These are phyloP conservation scores for Myotis findleyi DNA, from an alignment of 2,797 vertebrate species.

Conservation along the genomic window DNA sequence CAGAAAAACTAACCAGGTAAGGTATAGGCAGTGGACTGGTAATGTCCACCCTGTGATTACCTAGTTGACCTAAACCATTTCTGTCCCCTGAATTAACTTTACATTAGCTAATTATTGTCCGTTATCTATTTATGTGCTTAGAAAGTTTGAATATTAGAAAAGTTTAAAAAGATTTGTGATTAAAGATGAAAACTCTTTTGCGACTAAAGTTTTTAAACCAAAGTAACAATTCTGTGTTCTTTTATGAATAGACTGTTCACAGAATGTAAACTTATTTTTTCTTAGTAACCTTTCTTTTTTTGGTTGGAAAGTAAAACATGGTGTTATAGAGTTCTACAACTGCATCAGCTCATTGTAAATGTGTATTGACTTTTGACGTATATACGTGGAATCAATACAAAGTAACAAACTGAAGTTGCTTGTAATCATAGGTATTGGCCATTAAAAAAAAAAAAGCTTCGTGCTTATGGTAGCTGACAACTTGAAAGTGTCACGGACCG, in stretches of 20 bases:
- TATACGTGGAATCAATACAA: constrained; percentile 74
- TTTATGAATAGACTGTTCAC: constrained; percentile 54
- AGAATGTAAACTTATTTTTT: constrained; percentile 59
- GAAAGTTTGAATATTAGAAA: constrained; percentile 49
- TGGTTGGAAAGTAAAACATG: constrained; percentile 66
- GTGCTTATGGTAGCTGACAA: constrained; percentile 45
- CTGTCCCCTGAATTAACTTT: not conserved
- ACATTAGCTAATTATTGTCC: not conserved
- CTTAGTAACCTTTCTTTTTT: constrained; percentile 15
- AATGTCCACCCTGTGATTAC: not conserved
- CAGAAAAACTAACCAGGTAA: not conserved
- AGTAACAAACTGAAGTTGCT: constrained; percentile 76
- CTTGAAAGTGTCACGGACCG: constrained; percentile 64
- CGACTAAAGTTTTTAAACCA: constrained; percentile 65
- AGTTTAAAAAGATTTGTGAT: constrained; percentile 23
- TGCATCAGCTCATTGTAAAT: constrained; percentile 45
- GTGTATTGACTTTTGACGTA: constrained; percentile 67
- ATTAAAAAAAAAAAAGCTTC: constrained; percentile 44
- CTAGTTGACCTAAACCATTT: not conserved
- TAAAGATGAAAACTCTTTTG: constrained; percentile 66
- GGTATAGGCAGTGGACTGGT: not conserved
- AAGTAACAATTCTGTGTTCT: constrained; percentile 44
- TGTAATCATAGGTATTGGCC: constrained; percentile 58
- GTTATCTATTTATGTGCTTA: not conserved
- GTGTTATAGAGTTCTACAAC: constrained; percentile 58